Base-by-base conservation (phyloP, 2,888 invertebrate species). In the Hydraecia micacea region DNA sequence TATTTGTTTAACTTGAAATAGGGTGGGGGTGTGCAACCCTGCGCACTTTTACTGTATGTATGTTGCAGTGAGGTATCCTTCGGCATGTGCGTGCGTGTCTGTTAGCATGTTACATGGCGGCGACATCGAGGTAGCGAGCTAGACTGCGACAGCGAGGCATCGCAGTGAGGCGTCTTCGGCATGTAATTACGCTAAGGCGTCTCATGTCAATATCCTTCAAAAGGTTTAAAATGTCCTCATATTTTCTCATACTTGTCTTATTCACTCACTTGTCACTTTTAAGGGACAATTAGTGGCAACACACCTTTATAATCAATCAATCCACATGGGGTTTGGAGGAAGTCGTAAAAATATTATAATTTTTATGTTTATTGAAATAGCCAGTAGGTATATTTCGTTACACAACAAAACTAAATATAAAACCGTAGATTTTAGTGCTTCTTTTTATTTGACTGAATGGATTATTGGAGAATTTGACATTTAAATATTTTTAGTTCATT, bases 321-420 rank as follows among this genome's bases (percentile, higher is more conserved):
- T 70, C 79, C 76, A 80, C 76, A 79, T 79, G 81, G 67, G 85
- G 71, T 39, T 73, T 25, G 39, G 67, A 81, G 79, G 87, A 87
- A 86, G 81, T 87, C 76, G 79, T 86, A 79, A 79, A 73, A 81
- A 78, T 78, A 78, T 78, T 78, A 73, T 73, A 86, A 82, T 73
- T 82, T 84, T 86, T 78, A 84, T 75, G 73, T 71, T 78, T 78
- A 78, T 76, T 74, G 73, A 68, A 85, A 81, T 72, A 13, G 84
- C 77, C 66, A 42, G 78, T n/a, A n/a, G n/a, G n/a, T 78, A 78
- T 63, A 77, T 84, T 81, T 81, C 74, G 62, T 77, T 65, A 74
- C 81, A 74, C 71, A 72, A 68, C 81, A 58, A 68, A 85, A 77
- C 60, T 21, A 71, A 67, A 49, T 49, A 81, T 75, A 73, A 81